Conservation (phyloP, 2,797 vertebrate species). For the Rhynchonycteris naso region DNA sequence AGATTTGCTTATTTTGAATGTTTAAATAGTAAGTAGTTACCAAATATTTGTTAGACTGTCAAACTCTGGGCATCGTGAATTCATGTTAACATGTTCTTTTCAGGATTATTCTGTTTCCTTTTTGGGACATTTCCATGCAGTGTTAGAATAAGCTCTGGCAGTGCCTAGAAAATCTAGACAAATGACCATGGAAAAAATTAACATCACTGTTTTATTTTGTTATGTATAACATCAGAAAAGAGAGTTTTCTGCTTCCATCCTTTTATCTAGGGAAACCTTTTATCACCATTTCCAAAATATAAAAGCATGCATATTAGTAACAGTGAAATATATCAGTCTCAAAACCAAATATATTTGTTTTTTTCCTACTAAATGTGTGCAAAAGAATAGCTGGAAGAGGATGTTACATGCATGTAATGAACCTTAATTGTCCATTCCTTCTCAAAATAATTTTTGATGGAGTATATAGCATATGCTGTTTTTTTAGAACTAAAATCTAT, state of each 20-base stretch:
- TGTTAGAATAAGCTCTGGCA: conserved; percentile 26
- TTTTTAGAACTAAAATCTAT: not conserved
- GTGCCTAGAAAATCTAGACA: conserved; percentile 30
- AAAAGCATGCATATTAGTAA: not conserved
- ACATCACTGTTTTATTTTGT: conserved; percentile 15
- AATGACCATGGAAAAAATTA: not conserved
- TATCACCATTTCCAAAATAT: not conserved
- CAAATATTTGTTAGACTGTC: conserved; percentile 45
- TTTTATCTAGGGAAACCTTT: not conserved
- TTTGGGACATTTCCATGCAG: not conserved
- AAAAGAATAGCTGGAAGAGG: not conserved
- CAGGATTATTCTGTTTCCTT: conserved; percentile 28
- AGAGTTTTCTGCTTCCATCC: conserved; percentile 36
- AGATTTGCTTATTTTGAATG: not conserved
- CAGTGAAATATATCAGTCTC: not conserved
- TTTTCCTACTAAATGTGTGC: not conserved
- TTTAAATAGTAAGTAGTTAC: conserved; percentile 22
- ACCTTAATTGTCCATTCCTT: not conserved
- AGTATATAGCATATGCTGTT: not conserved
- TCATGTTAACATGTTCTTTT: conserved; percentile 36
- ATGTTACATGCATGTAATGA: not conserved
- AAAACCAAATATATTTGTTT: not conserved
- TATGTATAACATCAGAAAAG: not conserved
- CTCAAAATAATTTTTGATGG: not conserved
- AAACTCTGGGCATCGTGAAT: not conserved